Evolutionary conservation across 2,797 vertebrate genomes (phyloP), one percentile per base, ranked within the genome.

Genomic region (Pelodytes ibericus): DNA sequence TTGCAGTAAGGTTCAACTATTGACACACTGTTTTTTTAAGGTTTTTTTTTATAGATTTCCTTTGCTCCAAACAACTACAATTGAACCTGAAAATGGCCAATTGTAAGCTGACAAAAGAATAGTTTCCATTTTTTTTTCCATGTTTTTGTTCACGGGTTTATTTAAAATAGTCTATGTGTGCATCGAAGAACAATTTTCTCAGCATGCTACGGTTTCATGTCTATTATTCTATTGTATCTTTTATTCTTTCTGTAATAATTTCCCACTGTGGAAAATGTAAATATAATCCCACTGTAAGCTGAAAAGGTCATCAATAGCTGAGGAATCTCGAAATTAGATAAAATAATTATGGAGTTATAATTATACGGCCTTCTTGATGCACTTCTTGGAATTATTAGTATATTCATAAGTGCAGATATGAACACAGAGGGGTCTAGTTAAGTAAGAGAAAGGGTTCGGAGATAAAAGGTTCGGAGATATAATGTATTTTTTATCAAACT

Each of bases 251-350:
- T 72, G 16, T 79, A 79, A 62, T 68, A 49, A 77, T 71, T 64
- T 71, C 75, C 71, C 61, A 71, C 61, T 65, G 75, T n/a, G 71
- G 39, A 77, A 56, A 71, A 77, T 27, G 57, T 27, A 77, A 77
- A 71, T 65, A 31, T 51, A 71, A 77, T 71, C 61, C 11, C 16
- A 59, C 58, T n/a, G n/a, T n/a, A n/a, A 26, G 59, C 31, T 47
- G 60, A 26, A 63, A 77, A 47, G 68, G 60, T 26, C 51, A 36
- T 25, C 60, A 47, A 30, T 58, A 59, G 60, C 30, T 71, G 30
- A 49, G 36, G 60, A 71, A 65, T 29, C 41, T 68, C 41, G 61
- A 49, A 36, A 53, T 44, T 64, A 44, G 57, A 27, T 64, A 57
- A 71, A 72, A 53, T 62, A 51, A 72, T 25, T 64, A 25, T 49